Evolutionary conservation across 2,797 vertebrate genomes (phyloP).

Genomic region (Megaceryle alcyon): DNA sequence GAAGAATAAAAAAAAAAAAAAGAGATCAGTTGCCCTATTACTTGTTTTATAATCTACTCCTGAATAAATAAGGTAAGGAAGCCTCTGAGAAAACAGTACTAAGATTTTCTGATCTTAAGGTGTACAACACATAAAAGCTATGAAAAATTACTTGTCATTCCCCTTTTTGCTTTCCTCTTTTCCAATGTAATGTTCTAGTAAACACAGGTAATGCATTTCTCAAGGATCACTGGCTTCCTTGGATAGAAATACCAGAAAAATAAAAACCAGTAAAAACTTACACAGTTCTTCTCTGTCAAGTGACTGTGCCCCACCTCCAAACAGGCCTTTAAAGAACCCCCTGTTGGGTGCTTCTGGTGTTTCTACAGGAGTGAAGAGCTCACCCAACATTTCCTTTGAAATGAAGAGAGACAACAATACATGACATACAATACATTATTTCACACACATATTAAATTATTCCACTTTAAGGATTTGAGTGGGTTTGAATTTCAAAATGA

Average conservation of each 20-base stretch:
- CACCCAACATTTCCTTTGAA: slow-evolving; percentile 96
- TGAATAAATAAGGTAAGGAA: neutral
- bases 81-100: neutral
- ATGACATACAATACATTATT: neutral
- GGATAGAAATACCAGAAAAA: neutral
- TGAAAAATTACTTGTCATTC: neutral
- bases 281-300: slow-evolving; percentile 97
- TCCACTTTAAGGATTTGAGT: neutral
- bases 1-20: neutral
- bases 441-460: neutral
- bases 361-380: slow-evolving; percentile 97
- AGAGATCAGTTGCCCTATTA: neutral
- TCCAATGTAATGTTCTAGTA: neutral
- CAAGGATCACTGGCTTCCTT: neutral
- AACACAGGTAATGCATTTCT: neutral
- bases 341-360: slow-evolving; percentile 98
- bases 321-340: slow-evolving; percentile 98
- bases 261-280: slow-evolving; percentile 74
- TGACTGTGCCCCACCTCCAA: slow-evolving; percentile 96
- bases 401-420: slow-evolving; percentile 10
- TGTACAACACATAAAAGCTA: neutral
- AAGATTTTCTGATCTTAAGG: neutral
- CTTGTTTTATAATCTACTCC: neutral
- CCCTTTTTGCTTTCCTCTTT: neutral
- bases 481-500: neutral